Conservation (phyloP, 2,797 vertebrate genomes). For the Manis pentadactyla region DNA sequence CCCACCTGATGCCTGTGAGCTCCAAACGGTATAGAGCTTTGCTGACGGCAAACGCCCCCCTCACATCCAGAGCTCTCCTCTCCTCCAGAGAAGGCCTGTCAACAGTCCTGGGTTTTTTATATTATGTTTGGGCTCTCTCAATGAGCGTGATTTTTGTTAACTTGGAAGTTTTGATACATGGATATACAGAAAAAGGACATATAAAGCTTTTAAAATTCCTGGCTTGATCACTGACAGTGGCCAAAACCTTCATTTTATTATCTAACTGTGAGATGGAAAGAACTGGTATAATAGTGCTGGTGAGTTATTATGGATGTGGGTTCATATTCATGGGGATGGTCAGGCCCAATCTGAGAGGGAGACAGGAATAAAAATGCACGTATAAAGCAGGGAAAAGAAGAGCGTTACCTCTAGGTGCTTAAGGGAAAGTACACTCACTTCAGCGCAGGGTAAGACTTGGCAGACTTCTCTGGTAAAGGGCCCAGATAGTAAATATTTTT, state of each 20-base stretch:
- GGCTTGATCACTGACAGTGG: not conserved
- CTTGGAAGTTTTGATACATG: not conserved
- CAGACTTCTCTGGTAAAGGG: not conserved
- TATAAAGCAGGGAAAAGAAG: not conserved
- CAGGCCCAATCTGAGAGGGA: not conserved
- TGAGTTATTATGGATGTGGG: not conserved
- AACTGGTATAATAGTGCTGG: not conserved
- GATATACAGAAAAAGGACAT: not conserved
- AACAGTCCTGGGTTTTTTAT: not conserved
- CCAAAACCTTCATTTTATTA: not conserved
- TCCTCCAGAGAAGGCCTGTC: not conserved
- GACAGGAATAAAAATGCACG: not conserved
- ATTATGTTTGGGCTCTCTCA: not conserved
- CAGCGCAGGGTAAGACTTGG: not conserved
- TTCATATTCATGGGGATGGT: not conserved
- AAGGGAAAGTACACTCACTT: not conserved
- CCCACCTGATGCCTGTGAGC: fast-evolving
- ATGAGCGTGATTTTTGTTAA: not conserved
- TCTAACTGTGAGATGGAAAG: not conserved
- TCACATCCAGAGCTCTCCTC: not conserved
- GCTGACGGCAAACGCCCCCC: not conserved
- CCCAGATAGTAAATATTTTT: not conserved
- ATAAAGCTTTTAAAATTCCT: not conserved
- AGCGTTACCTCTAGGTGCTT: not conserved
- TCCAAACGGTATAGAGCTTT: not conserved